These are phyloP conservation scores for Cryptomyrus ogoouensis DNA, from an alignment of 2,113 vertebrate species.

Conservation along the genomic window DNA sequence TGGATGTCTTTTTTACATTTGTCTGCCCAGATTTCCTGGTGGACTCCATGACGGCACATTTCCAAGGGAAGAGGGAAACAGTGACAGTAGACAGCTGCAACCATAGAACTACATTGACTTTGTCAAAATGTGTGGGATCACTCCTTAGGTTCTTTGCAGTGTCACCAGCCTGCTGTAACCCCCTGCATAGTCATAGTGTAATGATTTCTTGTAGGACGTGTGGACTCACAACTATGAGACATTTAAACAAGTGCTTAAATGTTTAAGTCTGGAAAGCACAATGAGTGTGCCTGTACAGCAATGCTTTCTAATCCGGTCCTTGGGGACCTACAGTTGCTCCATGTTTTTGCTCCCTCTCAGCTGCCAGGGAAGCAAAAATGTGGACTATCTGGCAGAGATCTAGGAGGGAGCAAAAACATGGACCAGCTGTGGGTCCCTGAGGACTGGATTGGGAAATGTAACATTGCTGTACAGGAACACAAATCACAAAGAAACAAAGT, in stretches of 20 bases:
- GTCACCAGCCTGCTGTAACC: neutral
- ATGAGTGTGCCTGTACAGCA: neutral
- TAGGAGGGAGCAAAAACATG: neutral
- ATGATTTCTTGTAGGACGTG: neutral
- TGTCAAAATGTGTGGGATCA: neutral
- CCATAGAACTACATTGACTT: neutral
- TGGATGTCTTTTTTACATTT: neutral
- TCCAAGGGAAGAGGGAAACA: neutral
- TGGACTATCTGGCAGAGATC: neutral
- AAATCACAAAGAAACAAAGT: neutral
- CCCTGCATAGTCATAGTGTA: neutral
- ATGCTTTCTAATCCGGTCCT: neutral
- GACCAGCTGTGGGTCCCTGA: neutral
- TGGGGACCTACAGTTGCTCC: neutral
- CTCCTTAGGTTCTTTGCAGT: neutral
- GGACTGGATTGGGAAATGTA: neutral
- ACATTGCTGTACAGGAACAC: neutral
- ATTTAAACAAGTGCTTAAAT: neutral
- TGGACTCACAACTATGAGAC: neutral
- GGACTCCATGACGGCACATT: neutral
- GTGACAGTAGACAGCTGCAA: neutral
- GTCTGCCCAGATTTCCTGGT: neutral
- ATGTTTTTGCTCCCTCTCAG: neutral
- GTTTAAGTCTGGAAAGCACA: neutral
- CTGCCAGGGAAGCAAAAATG: neutral